These are phyloP conservation scores for Garra rufa DNA, from an alignment of 2,113 vertebrate genomes.

Conservation along the genomic window DNA sequence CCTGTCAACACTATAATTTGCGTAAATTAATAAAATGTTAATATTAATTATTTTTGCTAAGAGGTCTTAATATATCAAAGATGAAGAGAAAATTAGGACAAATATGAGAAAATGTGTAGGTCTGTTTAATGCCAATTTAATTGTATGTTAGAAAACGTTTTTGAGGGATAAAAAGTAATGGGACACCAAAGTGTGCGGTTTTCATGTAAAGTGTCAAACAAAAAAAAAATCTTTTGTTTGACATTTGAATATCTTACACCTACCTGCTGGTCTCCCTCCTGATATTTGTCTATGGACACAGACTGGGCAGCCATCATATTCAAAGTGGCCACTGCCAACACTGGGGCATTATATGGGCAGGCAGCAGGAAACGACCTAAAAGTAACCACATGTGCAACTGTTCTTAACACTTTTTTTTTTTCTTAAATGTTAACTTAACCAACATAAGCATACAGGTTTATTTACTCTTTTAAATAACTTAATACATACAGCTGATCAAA, in stretches of 20 bases:
- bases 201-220: not conserved
- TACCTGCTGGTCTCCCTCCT: conserved; percentile 56
- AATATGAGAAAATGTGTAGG: too few relatives aligned
- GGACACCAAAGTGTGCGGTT: not conserved
- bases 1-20: too few relatives aligned
- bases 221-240: not conserved
- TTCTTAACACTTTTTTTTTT: not conserved
- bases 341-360: conserved; percentile 56
- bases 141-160: too few relatives aligned
- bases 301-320: conserved; percentile 63
- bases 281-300: conserved; percentile 58
- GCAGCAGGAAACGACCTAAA: conserved; percentile 37
- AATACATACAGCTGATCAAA: not conserved
- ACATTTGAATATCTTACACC: not conserved
- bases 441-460: not conserved
- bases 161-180: not conserved
- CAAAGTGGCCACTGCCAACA: conserved; percentile 42
- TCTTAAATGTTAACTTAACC: not conserved
- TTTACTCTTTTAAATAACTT: not conserved
- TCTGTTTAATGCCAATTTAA: too few relatives aligned
- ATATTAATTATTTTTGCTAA: too few relatives aligned
- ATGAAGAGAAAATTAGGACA: too few relatives aligned
- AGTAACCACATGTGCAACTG: not conserved
- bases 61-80: too few relatives aligned
- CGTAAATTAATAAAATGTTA: too few relatives aligned